Evolutionary conservation across 2,797 vertebrate species (phyloP), one percentile per base, ranked within the genome.

Genomic region (Acropternis orthonyx): DNA sequence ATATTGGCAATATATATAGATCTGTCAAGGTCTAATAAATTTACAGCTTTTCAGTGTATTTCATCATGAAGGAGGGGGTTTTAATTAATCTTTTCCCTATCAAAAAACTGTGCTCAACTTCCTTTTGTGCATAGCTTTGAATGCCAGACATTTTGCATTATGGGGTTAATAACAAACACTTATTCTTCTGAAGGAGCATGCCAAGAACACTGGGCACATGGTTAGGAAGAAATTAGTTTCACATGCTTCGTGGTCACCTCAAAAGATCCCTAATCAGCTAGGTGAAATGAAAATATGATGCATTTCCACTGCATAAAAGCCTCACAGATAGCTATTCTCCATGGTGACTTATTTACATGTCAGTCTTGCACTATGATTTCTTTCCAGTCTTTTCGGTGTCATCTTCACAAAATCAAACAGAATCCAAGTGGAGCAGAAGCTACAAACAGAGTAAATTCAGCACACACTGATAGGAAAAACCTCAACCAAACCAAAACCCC

Each of bases 381-480:
- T 93, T 96, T 95, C 88, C 89, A 90, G 85, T 87, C 83, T 96
- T 96, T 96, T 94, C 71, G 54, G 56, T 95, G 93, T 82, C 94
- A 92, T 95, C 95, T 96, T 95, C 95, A 93, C 81, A 94, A 97
- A 95, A 94, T 69, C 66, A 94, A 95, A 96, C 49, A 95, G 85
- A 93, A 86, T 93, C 92, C 94, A 85, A 95, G 80, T 73, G 71
- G 71, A 94, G 92, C 67, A 95, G 88, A 92, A 93, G 93, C 94
- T 95, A 96, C 80, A 94, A 96, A 97, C 80, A 96, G 85, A 96
- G 83, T 61, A 94, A 94, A 93, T 96, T 96, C 89, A 96, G 93
- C 77, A 94, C 67, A 89, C 41, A 5, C 80, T 36, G 39, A 67
- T 1, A 79, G 87, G 41, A 86, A 88, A 92, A 85, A 61, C 56